Base-by-base conservation (phyloP, 2,797 vertebrate genomes). In the Scomberomorus guttatus region DNA sequence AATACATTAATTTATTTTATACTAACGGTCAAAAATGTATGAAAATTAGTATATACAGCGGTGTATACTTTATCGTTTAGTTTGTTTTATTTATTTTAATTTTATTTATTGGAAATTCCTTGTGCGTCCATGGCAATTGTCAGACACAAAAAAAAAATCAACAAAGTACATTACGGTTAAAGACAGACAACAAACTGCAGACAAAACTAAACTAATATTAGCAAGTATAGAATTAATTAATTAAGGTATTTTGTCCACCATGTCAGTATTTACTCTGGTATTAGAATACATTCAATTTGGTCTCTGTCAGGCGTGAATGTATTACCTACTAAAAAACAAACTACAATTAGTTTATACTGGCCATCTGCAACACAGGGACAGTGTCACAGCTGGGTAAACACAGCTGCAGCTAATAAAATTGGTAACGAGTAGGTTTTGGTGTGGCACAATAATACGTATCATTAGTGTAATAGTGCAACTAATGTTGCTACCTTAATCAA, bases 341-440 rank as follows among this genome's bases (percentile, higher is more conserved):
- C 54, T 12, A 17, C 14, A 22, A 37, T 52, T 52, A 20, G 15
- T 59, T 52, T 5, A 50, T 27, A 60, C 4, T 15, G 4, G 13
- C 14, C 20, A 56, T 24, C 63, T 27, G 12, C 1, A 2, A 12
- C 37, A 54, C 24, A 29, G 39, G 52, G 29, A 14, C 18, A 50
- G 10, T 6, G n/a, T 27, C 20, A 70, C 17, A 61, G 29, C 8
- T 32, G 18, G 12, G 3, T 52, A 75, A 71, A 50, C 56, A 76
- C 20, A 55, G 58, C 39, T 67, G 32, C 13, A 67, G 65, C 44
- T 44, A 13, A 62, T 65, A 25, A 52, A 66, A 54, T 32, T 4
- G 42, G 3, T n/a, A 54, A 39, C 3, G 0, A 59, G 22, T 6
- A 46, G 18, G 6, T 25, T 24, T 72, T 54, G 13, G 1, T 42